Conservation (phyloP, 2,113 vertebrate species). For the Cottus gobio region DNA sequence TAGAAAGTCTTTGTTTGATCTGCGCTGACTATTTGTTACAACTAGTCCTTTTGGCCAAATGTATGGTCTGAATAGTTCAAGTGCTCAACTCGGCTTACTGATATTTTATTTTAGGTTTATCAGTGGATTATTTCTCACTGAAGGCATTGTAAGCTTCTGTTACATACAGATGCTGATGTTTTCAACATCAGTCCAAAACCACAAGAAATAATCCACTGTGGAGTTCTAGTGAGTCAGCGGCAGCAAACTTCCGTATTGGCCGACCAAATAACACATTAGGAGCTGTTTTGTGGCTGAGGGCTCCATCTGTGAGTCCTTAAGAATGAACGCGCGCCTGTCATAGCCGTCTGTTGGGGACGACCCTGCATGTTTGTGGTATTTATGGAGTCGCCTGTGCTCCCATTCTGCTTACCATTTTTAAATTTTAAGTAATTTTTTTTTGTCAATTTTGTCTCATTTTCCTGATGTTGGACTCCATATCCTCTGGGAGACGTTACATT, state of each 20-base stretch:
- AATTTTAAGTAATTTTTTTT: conserved; percentile 4
- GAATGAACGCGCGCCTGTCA: conserved; percentile 57
- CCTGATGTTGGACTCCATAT: conserved; percentile 33
- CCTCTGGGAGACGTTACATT: conserved; percentile 57
- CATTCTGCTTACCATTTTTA: neutral
- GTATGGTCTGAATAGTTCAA: neutral
- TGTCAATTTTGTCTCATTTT: conserved; percentile 19
- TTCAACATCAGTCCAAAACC: conserved; percentile 39
- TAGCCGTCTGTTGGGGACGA: neutral
- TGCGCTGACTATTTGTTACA: neutral
- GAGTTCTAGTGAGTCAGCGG: conserved; percentile 37
- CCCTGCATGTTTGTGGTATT: conserved; percentile 66
- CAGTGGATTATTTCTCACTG: neutral
- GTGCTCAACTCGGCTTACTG: neutral
- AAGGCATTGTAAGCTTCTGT: neutral
- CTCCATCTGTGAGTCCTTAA: conserved; percentile 40
- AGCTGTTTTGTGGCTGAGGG: conserved; percentile 56
- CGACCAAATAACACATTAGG: conserved; percentile 34
- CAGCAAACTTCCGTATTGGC: conserved; percentile 42
- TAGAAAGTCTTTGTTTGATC: neutral
- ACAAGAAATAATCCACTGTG: conserved; percentile 40
- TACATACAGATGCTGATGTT: conserved; percentile 26
- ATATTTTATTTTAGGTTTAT: neutral
- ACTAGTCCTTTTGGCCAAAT: neutral
- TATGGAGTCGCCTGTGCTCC: conserved; percentile 37